Conservation (phyloP, 2,888 invertebrate species). For the Acleris literana region DNA sequence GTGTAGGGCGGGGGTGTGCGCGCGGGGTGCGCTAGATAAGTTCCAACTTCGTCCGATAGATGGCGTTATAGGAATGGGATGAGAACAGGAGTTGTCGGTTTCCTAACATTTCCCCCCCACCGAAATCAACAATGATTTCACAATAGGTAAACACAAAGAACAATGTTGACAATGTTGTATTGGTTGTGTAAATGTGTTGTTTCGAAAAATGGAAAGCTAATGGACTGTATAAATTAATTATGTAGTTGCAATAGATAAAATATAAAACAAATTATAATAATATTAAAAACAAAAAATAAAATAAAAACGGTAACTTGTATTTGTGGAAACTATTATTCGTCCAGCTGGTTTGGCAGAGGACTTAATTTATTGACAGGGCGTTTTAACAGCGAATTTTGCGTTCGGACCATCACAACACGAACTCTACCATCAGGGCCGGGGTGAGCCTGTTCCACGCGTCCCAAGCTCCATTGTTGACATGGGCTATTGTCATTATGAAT, state of each 20-base stretch:
- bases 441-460: conserved; percentile 8
- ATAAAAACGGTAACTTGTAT: too few species aligned
- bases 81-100: background rate
- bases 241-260: too few species aligned
- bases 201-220: too few species aligned
- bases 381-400: background rate
- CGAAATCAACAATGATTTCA: conserved; percentile 5
- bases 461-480: conserved; percentile 11
- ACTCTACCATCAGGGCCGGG: conserved; percentile 19
- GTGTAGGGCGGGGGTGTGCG: too few species aligned
- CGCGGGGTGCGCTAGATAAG: too few species aligned
- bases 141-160: background rate
- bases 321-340: background rate
- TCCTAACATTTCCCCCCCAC: conserved; percentile 2
- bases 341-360: background rate
- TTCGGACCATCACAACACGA: conserved; percentile 11
- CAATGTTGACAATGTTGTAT: background rate
- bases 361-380: conserved; percentile 3
- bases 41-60: too few species aligned
- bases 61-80: too few species aligned
- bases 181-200: too few species aligned
- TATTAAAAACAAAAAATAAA: too few species aligned
- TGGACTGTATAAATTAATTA: too few species aligned
- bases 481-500: background rate
- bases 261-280: too few species aligned